These are phyloP conservation scores for Strix aluco DNA, from an alignment of 2,113 vertebrate genomes.

Conservation along the genomic window DNA sequence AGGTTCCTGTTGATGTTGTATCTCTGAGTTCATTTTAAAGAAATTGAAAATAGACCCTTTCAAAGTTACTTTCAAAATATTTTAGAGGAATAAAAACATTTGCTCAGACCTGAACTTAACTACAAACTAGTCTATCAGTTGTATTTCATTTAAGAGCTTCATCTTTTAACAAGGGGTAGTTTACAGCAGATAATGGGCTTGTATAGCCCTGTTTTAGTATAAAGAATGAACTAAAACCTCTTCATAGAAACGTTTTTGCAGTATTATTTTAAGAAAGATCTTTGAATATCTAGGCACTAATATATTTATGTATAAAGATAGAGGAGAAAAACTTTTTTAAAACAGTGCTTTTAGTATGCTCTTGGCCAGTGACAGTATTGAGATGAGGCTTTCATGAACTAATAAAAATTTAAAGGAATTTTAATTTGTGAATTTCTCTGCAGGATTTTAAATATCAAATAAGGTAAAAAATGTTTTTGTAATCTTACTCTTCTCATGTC, in stretches of 20 bases:
- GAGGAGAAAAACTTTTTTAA: background rate
- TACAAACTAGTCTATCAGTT: background rate
- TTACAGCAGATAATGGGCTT: background rate
- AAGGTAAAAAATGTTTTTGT: background rate
- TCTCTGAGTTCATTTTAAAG: background rate
- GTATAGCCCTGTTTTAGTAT: background rate
- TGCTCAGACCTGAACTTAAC: background rate
- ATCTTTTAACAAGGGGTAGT: background rate
- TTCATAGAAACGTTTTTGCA: background rate
- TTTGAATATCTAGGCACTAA: background rate
- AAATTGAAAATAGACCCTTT: background rate
- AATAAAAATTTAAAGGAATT: background rate
- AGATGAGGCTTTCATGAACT: background rate
- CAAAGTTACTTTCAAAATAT: slow-evolving; percentile 19
- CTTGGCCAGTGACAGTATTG: background rate
- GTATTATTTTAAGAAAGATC: background rate
- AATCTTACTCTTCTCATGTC: background rate
- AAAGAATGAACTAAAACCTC: background rate
- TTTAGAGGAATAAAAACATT: background rate
- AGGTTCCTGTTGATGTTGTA: background rate
- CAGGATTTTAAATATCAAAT: background rate
- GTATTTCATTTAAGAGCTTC: background rate
- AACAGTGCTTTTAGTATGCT: background rate
- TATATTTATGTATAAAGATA: background rate
- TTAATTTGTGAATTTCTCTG: background rate